These are phyloP conservation scores for Melanotaenia parkinsoni DNA, from an alignment of 2,797 vertebrate genomes.

Conservation along the genomic window DNA sequence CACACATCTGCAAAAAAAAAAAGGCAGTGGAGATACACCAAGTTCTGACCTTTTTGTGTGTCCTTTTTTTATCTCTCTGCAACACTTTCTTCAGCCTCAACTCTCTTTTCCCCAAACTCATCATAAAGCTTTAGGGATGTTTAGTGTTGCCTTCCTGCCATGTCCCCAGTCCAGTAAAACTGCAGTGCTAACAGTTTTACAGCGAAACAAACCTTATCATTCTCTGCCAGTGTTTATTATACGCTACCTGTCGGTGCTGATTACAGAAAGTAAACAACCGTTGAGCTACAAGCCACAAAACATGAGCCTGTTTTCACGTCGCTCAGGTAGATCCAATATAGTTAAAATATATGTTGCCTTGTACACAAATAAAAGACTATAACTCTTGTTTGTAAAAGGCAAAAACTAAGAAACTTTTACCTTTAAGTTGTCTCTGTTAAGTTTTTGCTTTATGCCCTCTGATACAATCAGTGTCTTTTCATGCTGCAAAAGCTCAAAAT, in stretches of 20 bases:
- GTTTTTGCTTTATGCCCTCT: constrained; percentile 37
- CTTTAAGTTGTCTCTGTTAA: constrained; percentile 38
- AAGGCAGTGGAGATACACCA: constrained; percentile 14
- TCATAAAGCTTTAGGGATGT: constrained; percentile 45
- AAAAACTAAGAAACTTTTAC: background rate
- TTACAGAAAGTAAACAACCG: constrained; percentile 27
- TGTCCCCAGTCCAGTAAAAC: constrained; percentile 40
- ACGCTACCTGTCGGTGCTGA: constrained; percentile 33
- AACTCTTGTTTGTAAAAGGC: background rate
- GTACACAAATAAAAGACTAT: background rate
- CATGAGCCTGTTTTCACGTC: background rate
- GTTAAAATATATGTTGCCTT: background rate
- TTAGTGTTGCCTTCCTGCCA: constrained; percentile 28
- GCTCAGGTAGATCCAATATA: constrained; percentile 5
- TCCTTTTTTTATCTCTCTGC: constrained; percentile 1
- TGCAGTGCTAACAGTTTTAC: constrained; percentile 50
- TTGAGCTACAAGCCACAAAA: constrained; percentile 23
- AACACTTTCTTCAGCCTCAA: background rate
- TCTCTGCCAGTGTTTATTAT: constrained; percentile 47
- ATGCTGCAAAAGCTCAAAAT: background rate
- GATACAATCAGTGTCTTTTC: constrained; percentile 35
- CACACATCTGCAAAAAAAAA: background rate
- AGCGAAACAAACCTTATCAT: constrained; percentile 56
- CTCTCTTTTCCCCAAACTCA: constrained; percentile 17
- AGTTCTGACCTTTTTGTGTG: fast-evolving